phyloP scores from a whole-genome alignment of 2,797 vertebrate genomes.

The Sciurus carolinensis region DNA sequence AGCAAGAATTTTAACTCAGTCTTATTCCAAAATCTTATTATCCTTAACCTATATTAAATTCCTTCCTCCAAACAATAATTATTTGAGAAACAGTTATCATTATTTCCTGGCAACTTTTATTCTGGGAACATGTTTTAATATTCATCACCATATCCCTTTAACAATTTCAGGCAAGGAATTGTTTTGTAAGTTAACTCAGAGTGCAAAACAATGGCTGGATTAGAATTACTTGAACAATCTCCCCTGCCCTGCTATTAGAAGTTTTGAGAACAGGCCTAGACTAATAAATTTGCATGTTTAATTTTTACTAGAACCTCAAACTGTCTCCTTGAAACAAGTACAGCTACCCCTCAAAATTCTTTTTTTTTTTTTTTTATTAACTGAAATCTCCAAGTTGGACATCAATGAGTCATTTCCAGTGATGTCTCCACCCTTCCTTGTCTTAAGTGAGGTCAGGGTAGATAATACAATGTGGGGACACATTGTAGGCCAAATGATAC shows the following conservation, averaged over 20 bases:
- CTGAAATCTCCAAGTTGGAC: slow-evolving; percentile 6
- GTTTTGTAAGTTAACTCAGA: slow-evolving; percentile 35
- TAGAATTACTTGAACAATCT: slow-evolving; percentile 19
- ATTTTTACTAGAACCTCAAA: neutral
- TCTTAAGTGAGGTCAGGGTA: neutral
- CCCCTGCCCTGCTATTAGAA: neutral
- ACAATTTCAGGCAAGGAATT: slow-evolving; percentile 31
- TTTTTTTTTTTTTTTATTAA: neutral
- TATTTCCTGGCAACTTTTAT: neutral
- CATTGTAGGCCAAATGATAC: slow-evolving; percentile 15
- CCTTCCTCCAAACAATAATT: slow-evolving; percentile 14
- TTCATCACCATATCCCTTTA: slow-evolving; percentile 9
- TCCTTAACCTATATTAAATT: neutral
- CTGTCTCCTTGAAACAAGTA: slow-evolving; percentile 48
- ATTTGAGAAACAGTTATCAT: neutral
- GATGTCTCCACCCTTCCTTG: slow-evolving; percentile 40
- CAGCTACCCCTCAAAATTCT: slow-evolving; percentile 23
- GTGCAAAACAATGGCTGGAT: slow-evolving; percentile 23
- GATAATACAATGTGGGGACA: neutral
- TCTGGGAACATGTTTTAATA: slow-evolving; percentile 6
- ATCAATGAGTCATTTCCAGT: slow-evolving; percentile 63
- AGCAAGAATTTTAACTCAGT: slow-evolving; percentile 55
- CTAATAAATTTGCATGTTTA: slow-evolving; percentile 13
- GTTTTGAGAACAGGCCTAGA: slow-evolving; percentile 31
- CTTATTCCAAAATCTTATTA: slow-evolving; percentile 5